phyloP scores from a whole-genome alignment of 2,113 vertebrate species.

The Butastur rufipennis region DNA sequence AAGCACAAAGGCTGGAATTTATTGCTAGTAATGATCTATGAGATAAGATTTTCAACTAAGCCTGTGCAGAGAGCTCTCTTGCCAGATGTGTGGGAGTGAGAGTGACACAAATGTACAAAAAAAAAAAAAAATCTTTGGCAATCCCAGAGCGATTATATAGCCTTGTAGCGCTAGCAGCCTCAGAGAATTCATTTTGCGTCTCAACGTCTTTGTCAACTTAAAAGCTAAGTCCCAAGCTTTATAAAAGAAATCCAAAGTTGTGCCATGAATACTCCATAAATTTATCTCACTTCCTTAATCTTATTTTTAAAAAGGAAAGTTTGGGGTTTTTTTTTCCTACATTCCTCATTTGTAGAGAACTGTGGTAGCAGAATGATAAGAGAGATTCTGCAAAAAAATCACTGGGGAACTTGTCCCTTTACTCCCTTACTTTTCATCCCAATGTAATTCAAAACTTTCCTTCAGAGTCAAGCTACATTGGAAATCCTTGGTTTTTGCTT shows the following conservation, averaged over 20 bases:
- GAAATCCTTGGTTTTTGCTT: background rate
- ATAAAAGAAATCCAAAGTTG: background rate
- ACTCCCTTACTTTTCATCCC: background rate
- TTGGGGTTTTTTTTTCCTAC: background rate
- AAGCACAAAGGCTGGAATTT: slow-evolving; percentile 54
- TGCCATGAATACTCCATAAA: background rate
- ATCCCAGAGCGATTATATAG: background rate
- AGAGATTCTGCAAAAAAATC: background rate
- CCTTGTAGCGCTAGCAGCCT: background rate
- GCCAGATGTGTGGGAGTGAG: slow-evolving; percentile 67
- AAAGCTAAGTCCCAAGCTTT: slow-evolving; percentile 1
- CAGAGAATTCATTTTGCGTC: background rate
- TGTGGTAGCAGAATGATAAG: background rate
- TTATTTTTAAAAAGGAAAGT: background rate
- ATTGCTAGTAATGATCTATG: slow-evolving; percentile 53
- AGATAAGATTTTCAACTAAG: slow-evolving; percentile 58
- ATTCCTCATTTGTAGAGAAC: background rate
- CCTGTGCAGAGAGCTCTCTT: background rate
- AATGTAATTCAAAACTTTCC: background rate
- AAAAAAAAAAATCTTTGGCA: background rate
- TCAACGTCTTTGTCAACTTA: background rate
- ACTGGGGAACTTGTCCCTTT: background rate
- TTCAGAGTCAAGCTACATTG: background rate
- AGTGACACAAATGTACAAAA: slow-evolving; percentile 32
- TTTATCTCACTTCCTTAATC: slow-evolving; percentile 27